These are phyloP conservation scores for Neodon shergylaensis DNA, from an alignment of 2,113 vertebrate species.

Conservation along the genomic window DNA sequence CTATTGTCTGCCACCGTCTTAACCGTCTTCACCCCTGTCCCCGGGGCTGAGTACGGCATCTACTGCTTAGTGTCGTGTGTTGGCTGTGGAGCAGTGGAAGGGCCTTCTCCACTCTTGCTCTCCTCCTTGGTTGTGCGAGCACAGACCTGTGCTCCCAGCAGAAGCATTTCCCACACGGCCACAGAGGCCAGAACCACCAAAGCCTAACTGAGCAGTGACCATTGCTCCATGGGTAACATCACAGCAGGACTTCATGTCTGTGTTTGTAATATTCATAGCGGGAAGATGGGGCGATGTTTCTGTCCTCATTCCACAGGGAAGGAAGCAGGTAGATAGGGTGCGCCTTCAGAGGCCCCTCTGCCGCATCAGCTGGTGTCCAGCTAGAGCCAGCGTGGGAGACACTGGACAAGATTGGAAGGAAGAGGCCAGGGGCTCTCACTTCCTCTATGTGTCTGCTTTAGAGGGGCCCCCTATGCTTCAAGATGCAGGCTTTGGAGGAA, in stretches of 20 bases:
- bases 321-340: not conserved
- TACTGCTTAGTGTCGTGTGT: not conserved
- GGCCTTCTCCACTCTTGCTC: not conserved
- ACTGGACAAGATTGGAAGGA: not conserved
- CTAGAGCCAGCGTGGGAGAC: not conserved
- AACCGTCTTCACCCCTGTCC: not conserved
- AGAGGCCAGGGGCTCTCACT: not conserved
- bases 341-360: accelerated
- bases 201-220: not conserved
- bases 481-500: not conserved
- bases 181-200: no score
- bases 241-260: not conserved
- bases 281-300: accelerated
- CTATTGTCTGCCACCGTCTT: not conserved
- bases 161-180: not conserved
- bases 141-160: not conserved
- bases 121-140: conserved; percentile 2
- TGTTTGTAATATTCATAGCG: not conserved
- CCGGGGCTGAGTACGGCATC: not conserved
- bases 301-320: not conserved
- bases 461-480: not conserved
- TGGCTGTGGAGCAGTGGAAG: not conserved
- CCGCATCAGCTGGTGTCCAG: not conserved
- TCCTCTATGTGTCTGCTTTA: not conserved
- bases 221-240: not conserved